Percentiles rank a stretch among this genome's conserved stretches.
Evolutionary conservation across 2,113 vertebrate genomes (phyloP).

Genomic region (Nerophis lumbriciformis): DNA sequence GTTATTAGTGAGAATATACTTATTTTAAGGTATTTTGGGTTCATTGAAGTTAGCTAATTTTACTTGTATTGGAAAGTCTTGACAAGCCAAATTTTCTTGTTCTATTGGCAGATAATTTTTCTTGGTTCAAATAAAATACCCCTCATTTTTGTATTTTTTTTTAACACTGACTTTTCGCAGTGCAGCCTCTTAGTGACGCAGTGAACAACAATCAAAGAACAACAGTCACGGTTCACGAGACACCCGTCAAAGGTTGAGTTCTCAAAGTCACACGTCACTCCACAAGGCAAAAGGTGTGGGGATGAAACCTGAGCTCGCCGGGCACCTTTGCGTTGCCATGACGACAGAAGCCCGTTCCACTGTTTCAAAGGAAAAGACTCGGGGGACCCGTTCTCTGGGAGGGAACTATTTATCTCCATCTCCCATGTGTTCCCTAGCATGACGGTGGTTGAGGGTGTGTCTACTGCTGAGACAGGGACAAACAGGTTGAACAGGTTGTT

Average conservation of each 20-base stretch:
- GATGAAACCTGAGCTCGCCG: conserved; percentile 53
- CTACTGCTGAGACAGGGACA: conserved; percentile 49
- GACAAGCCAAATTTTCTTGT: no score
- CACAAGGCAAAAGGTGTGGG: conserved; percentile 47
- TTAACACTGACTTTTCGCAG: no score
- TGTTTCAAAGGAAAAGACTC: conserved; percentile 2
- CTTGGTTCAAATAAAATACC: no score
- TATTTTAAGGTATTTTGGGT: no score
- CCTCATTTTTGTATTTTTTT: no score
- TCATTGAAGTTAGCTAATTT: no score
- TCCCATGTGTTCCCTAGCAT: conserved; percentile 9
- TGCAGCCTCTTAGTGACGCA: conserved; percentile 17
- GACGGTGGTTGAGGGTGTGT: conserved; percentile 42
- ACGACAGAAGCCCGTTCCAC: conserved; percentile 35
- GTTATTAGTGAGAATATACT: no score
- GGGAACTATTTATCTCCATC: conserved; percentile 20
- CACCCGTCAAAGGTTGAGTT: conserved; percentile 14
- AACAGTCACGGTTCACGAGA: conserved; percentile 28
- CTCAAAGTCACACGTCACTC: conserved; percentile 43
- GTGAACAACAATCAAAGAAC: conserved; percentile 9
- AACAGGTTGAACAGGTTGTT: conserved; percentile 66
- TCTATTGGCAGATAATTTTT: no score
- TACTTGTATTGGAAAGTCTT: no score
- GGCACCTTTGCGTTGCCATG: conserved; percentile 47
- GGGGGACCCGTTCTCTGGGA: conserved; percentile 38